These are phyloP conservation scores for Propithecus perrieri DNA, from an alignment of 2,797 vertebrate genomes.

Conservation along the genomic window DNA sequence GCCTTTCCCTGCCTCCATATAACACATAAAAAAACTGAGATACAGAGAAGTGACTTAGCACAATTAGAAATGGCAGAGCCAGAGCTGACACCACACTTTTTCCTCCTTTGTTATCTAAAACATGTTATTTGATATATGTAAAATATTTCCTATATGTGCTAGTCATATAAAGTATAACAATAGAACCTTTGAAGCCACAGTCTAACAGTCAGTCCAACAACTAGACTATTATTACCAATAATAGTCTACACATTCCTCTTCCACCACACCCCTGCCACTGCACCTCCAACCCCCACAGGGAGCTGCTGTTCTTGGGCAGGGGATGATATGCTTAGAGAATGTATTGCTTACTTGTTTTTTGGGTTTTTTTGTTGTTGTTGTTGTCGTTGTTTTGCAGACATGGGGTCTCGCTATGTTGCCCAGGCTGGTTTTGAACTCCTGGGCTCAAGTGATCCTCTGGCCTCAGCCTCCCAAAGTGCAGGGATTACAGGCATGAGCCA, in stretches of 20 bases:
- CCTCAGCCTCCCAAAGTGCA: background rate
- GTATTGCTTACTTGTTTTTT: background rate
- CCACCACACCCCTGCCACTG: background rate
- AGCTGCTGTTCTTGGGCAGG: background rate
- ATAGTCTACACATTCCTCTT: background rate
- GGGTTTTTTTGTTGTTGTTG: no score
- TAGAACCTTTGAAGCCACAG: background rate
- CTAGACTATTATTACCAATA: background rate
- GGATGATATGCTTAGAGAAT: background rate
- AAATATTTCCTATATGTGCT: background rate
- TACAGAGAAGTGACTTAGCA: background rate
- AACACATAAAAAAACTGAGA: background rate
- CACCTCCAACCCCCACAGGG: background rate
- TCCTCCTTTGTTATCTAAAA: background rate
- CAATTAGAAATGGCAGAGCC: background rate
- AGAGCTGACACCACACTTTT: background rate
- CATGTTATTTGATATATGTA: background rate
- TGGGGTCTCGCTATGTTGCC: background rate
- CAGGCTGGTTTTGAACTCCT: background rate
- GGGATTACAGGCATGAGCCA: background rate
- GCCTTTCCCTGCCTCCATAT: no score
- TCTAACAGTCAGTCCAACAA: background rate
- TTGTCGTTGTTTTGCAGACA: background rate
- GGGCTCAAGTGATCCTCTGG: background rate
- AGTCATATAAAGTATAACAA: background rate